Conservation (phyloP, 2,113 vertebrate species). For the Heterochromis multidens region DNA sequence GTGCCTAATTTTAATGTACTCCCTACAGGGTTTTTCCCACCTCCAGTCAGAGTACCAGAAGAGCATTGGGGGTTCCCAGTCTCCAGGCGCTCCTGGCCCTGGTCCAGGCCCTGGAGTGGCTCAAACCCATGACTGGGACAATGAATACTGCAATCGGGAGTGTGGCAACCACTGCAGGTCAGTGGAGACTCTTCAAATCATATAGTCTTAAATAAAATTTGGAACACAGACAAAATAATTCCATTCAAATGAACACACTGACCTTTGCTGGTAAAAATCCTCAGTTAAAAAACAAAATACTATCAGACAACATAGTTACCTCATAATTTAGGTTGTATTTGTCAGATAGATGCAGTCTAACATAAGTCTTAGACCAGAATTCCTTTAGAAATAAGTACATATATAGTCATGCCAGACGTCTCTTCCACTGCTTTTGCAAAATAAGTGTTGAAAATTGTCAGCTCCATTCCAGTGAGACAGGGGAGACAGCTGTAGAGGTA, state of each 20-base stretch:
- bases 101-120: conserved; percentile 77
- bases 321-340: background rate
- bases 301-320: background rate
- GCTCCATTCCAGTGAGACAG: conserved; percentile 18
- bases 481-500: conserved; percentile 59
- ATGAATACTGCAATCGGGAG: conserved; percentile 91
- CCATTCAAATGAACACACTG: background rate
- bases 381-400: background rate
- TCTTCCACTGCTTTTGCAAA: conserved; percentile 16
- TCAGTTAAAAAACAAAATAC: background rate
- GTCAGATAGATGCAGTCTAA: background rate
- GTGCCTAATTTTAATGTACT: background rate
- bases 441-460: conserved; percentile 37
- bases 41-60: conserved; percentile 92
- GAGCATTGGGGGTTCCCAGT: conserved; percentile 88
- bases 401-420: background rate
- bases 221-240: background rate
- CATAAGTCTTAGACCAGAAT: background rate
- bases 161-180: conserved; percentile 96
- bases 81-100: conserved; percentile 82
- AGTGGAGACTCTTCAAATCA: conserved; percentile 34
- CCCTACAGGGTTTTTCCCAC: conserved; percentile 88
- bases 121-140: conserved; percentile 91
- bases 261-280: fast-evolving
- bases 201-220: background rate